A percentile compares a stretch with the other conserved stretches of the same genome.
phyloP scores from a whole-genome alignment of 1,140 invertebrate species.

The Drosophila orena region DNA sequence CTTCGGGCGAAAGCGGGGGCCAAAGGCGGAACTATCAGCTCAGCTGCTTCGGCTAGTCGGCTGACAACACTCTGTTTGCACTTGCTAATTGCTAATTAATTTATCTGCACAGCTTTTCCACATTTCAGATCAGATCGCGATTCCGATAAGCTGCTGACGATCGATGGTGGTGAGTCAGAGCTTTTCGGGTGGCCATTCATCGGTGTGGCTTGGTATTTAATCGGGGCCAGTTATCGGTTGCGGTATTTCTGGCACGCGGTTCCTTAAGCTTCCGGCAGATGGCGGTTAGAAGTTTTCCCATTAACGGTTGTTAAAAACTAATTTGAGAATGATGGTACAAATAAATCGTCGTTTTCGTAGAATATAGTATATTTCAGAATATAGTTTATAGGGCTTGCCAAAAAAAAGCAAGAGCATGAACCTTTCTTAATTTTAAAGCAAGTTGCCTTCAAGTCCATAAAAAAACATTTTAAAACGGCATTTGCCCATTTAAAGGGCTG shows the following conservation, averaged over 20 bases:
- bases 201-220: not conserved
- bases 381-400: too few relatives aligned
- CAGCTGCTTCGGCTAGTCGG: constrained; percentile 29
- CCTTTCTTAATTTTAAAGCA: too few relatives aligned
- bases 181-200: not conserved
- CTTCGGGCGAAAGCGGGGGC: not conserved
- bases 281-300: not conserved
- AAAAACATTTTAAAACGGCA: too few relatives aligned
- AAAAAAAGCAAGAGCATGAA: too few relatives aligned
- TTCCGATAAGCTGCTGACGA: not conserved
- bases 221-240: not conserved
- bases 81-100: constrained; percentile 65
- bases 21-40: constrained; percentile 31
- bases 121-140: constrained; percentile 34
- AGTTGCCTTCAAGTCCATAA: too few relatives aligned
- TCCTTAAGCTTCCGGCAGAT: not conserved
- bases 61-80: constrained; percentile 57
- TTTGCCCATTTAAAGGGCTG: too few relatives aligned
- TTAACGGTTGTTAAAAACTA: too few relatives aligned
- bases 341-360: too few relatives aligned
- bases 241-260: not conserved
- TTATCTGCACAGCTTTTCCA: constrained; percentile 30
- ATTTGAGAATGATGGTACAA: too few relatives aligned
- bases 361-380: too few relatives aligned
- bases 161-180: not conserved